Evolutionary conservation across 2,888 invertebrate genomes (phyloP).

Genomic region (Fragum sueziense): DNA sequence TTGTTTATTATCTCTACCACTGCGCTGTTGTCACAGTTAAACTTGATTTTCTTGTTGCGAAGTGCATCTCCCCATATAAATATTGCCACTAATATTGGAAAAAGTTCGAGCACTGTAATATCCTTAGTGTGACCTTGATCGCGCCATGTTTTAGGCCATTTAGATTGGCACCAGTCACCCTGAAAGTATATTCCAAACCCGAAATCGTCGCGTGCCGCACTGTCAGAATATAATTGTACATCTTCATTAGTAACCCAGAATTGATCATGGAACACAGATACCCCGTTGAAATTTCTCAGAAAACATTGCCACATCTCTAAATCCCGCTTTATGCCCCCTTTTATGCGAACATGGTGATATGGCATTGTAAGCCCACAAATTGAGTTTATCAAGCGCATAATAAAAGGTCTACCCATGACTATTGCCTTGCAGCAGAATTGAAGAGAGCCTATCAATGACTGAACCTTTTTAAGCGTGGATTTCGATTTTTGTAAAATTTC

Average conservation of each 20-base stretch:
- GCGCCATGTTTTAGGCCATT: slow-evolving; percentile 18
- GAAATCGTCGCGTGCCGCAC: slow-evolving; percentile 12
- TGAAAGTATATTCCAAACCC: slow-evolving; percentile 21
- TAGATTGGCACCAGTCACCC: slow-evolving; percentile 11
- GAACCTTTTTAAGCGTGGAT: neutral
- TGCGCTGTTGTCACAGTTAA: too few relatives aligned
- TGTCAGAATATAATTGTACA: slow-evolving; percentile 22
- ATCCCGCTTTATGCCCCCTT: neutral
- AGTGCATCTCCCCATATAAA: too few relatives aligned
- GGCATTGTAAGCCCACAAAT: slow-evolving; percentile 7
- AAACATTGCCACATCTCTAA: neutral
- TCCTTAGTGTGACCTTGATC: slow-evolving; percentile 11
- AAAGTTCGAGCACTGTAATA: slow-evolving; percentile 22
- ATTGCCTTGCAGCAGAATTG: neutral
- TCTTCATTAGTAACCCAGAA: slow-evolving; percentile 26
- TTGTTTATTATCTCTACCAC: too few relatives aligned
- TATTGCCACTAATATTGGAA: slow-evolving; percentile 3
- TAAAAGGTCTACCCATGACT: neutral
- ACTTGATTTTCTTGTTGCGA: too few relatives aligned
- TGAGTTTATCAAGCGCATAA: slow-evolving; percentile 21
- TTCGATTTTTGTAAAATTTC: neutral
- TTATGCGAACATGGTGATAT: slow-evolving; percentile 3
- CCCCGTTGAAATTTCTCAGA: neutral
- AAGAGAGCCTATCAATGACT: neutral
- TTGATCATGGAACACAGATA: neutral